Percentiles rank a stretch among this genome's conserved stretches.
These are phyloP conservation scores for Poeciliopsis turneri DNA, from an alignment of 2,797 vertebrate genomes.

Conservation along the genomic window DNA sequence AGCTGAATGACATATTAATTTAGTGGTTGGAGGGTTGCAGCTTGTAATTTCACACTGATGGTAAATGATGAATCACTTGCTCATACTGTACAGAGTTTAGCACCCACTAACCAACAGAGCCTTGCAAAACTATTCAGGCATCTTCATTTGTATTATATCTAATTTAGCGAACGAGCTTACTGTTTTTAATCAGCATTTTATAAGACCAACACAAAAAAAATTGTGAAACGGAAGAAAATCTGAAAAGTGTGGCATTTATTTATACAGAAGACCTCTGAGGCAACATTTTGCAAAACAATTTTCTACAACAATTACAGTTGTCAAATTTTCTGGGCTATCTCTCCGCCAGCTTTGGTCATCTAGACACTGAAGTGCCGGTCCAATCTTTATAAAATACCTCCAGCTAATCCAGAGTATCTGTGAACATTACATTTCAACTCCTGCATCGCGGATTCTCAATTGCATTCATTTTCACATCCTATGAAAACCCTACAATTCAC, in stretches of 20 bases:
- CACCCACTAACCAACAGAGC: not conserved
- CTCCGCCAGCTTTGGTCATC: not conserved
- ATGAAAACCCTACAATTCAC: not conserved
- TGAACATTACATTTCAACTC: not conserved
- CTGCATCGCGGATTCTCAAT: not conserved
- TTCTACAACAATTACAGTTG: not conserved
- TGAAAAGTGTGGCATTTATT: not conserved
- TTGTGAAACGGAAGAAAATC: not conserved
- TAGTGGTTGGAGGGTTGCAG: conserved; percentile 5
- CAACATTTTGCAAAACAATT: not conserved
- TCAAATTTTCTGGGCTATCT: not conserved
- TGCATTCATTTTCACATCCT: not conserved
- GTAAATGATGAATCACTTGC: not conserved
- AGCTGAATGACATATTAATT: conserved; percentile 10
- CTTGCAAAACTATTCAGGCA: not conserved
- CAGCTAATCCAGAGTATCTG: not conserved
- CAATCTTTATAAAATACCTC: not conserved
- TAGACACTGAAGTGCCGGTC: not conserved
- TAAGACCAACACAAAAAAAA: not conserved
- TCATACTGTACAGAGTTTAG: not conserved
- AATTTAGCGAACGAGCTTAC: not conserved
- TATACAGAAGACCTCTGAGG: not conserved
- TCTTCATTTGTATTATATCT: not conserved
- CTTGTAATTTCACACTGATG: conserved; percentile 11
- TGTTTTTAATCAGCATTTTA: not conserved